Base-by-base conservation (phyloP, 2,113 vertebrate genomes). In the Corythornis madagascariensis region DNA sequence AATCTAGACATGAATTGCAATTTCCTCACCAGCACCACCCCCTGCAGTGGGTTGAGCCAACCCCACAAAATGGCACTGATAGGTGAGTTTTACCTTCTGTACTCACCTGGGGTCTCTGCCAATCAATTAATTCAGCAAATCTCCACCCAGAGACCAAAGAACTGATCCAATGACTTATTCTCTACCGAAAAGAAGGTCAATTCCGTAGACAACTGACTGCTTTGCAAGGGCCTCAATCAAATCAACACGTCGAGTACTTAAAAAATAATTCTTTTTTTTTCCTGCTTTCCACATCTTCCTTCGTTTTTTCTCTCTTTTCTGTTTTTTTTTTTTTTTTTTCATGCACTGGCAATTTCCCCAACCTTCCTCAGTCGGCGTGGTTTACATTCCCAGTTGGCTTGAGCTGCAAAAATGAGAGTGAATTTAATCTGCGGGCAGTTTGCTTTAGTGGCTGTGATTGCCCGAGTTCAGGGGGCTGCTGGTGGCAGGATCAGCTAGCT, bases 301-400 rank as follows among this genome's bases (percentile, higher is more conserved):
- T 85, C 67, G 45, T 40, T 45, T 76, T 57, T 50, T 50, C 69
- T 78, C 47, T 75, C 38, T 60, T 90, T 83, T 38, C 11, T 38
- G 2, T 38, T 76, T 38, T 38, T 38, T 4, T 38, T 76, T 78
- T 60, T 75, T 52, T 64, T 90, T 83, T 38, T 91, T 25, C 75
- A 57, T 80, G 93, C 69, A 33, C 40, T 94, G 82, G 82, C 93
- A 86, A 28, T 47, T 85, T 88, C 82, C 69, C 69, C 53, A 80
- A 28, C 64, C 85, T 86, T 52, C 60, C 65, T 94, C 88, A 85
- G 76, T 89, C 79, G 50, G 19, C 64, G 69, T 7, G 65, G 82
- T 92, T 89, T 83, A 42, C 64, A 69, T 83, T 94, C 75, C 63
- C 78, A 57, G 60, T 75, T 93, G 83, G 67, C 84, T 66, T 29